These are phyloP conservation scores for Anastrepha obliqua DNA, from an alignment of 1,140 invertebrate species.

Conservation along the genomic window DNA sequence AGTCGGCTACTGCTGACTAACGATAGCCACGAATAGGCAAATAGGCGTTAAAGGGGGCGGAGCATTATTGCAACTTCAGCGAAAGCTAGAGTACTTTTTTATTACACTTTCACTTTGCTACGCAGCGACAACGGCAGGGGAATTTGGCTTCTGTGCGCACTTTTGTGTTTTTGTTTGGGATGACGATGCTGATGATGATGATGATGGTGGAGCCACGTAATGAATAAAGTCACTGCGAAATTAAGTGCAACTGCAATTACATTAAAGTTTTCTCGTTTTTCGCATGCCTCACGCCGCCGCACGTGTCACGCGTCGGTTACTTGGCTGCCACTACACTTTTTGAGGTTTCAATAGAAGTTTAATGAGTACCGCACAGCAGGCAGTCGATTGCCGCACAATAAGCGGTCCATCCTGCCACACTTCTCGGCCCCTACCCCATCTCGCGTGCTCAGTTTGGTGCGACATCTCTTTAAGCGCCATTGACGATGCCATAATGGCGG, in stretches of 20 bases:
- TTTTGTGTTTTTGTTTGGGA: neutral
- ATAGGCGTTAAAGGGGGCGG: neutral
- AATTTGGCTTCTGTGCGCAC: neutral
- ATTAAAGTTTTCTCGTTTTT: constrained; percentile 50
- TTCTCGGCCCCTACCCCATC: neutral
- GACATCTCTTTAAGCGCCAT: constrained; percentile 39
- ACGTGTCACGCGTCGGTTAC: constrained; percentile 1
- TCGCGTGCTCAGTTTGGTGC: neutral
- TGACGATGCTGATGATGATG: too few relatives aligned
- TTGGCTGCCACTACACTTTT: constrained; percentile 28
- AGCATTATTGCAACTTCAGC: constrained; percentile 23
- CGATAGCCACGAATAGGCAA: neutral
- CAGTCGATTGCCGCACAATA: constrained; percentile 47
- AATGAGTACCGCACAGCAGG: constrained; percentile 40
- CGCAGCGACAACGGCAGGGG: neutral
- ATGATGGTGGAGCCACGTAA: constrained; percentile 4
- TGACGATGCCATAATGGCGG: neutral
- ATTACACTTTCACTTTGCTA: constrained; percentile 23
- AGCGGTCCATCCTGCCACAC: neutral
- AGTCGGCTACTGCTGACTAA: constrained; percentile 9
- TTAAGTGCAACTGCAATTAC: constrained; percentile 51
- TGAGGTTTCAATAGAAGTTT: constrained; percentile 38
- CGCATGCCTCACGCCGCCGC: neutral
- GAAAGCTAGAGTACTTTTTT: constrained; percentile 16
- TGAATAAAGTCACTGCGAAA: constrained; percentile 50